A percentile compares a stretch with the other conserved stretches of the same genome.
Conservation (phyloP, 1,140 invertebrate genomes). For the Proales similis region DNA sequence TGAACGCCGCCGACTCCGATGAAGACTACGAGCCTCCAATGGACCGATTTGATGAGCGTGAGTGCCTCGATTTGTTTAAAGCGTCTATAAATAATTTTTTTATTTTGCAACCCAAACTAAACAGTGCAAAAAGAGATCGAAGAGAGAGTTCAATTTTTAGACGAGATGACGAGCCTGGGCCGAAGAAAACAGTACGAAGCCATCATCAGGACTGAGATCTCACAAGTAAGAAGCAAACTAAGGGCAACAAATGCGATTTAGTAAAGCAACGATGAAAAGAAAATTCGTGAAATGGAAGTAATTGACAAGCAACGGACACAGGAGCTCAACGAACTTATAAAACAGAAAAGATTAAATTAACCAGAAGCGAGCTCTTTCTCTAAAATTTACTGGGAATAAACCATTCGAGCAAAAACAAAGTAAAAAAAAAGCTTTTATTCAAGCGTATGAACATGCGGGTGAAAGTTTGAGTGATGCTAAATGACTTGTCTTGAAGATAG, state of each 20-base stretch:
- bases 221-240: neutral
- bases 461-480: too few species aligned
- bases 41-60: conserved; percentile 38
- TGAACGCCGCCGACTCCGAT: neutral
- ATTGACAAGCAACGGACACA: conserved; percentile 5
- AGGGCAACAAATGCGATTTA: neutral
- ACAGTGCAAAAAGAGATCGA: conserved; percentile 24
- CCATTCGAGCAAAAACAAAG: too few species aligned
- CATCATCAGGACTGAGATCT: conserved; percentile 29
- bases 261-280: neutral
- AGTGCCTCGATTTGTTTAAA: neutral
- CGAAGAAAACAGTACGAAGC: conserved; percentile 31
- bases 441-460: too few species aligned
- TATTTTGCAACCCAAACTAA: neutral
- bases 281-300: conserved; percentile 38
- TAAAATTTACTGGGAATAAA: too few species aligned
- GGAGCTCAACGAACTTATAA: conserved; percentile 20
- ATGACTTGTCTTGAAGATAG: too few species aligned
- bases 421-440: too few species aligned
- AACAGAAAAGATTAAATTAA: too few species aligned
- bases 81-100: neutral
- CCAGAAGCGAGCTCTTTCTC: too few species aligned
- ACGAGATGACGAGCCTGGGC: conserved; percentile 13
- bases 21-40: neutral
- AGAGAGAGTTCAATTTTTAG: conserved; percentile 28